Base-by-base conservation (phyloP, 2,113 vertebrate genomes). In the Toxostoma redivivum region DNA sequence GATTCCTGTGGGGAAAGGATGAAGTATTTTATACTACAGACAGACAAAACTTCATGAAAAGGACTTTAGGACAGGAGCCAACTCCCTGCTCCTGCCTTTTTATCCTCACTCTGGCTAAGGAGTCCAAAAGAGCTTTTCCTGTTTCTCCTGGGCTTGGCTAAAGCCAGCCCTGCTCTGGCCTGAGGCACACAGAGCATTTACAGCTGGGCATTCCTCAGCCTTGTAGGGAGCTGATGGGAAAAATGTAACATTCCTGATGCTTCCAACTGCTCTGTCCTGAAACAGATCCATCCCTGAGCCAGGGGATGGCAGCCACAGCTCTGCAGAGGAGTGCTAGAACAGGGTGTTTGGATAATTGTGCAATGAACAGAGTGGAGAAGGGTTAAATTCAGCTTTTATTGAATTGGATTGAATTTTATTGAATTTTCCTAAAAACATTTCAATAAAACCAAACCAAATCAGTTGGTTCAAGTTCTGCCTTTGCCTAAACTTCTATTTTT, bases 401-500 rank as follows among this genome's bases (percentile, higher is more conserved):
- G 5, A 17, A 7, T 27, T 45, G 18, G 23, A n/a, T n/a, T n/a
- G n/a, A n/a, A n/a, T n/a, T n/a, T n/a, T n/a, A n/a, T n/a, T n/a
- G n/a, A n/a, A n/a, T 51, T 76, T 35, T 40, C 48, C 21, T 89
- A 27, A 16, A 40, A 66, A 21, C 1, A 0, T 38, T 77, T 25
- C 9, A 8, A 18, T 47, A 42, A 57, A 86, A 76, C 38, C 45
- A 61, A 30, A 30, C 48, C 47, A 45, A 70, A 31, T 16, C 45
- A 9, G 4, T n/a, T 51, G 44, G 17, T 67, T 74, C 61, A 48
- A 48, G 15, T 81, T 81, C 54, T 56, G 15, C 69, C 38, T 88
- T 65, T 2, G 0, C 47, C 35, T 87, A 37, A 22, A 2, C 3
- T 51, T 54, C 0, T 6, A 0, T 8, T 24, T 15, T 73, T 45